phyloP scores from a whole-genome alignment of 2,888 invertebrate species.

The Tipula unca region DNA sequence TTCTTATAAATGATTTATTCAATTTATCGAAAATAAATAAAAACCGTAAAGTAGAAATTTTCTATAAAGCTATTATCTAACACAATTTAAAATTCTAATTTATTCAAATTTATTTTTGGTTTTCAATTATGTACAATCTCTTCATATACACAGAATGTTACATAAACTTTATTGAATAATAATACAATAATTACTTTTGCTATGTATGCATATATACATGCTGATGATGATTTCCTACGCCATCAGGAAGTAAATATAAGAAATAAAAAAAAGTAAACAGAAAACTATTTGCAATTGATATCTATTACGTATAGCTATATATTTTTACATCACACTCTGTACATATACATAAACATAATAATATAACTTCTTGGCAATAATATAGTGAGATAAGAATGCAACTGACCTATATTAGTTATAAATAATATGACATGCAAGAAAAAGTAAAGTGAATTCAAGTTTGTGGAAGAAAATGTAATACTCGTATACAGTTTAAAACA shows the following conservation, averaged over 20 bases:
- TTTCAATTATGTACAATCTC: background rate
- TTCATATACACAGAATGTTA: background rate
- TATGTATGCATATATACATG: background rate
- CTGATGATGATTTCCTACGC: background rate
- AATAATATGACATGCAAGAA: too few species aligned
- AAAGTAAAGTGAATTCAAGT: too few species aligned
- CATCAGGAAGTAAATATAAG: background rate
- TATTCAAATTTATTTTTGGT: background rate
- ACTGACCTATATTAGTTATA: too few species aligned
- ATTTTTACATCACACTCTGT: too few species aligned
- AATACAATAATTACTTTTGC: too few species aligned
- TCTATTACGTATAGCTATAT: too few species aligned
- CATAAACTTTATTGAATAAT: background rate
- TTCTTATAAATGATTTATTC: too few species aligned
- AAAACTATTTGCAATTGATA: background rate
- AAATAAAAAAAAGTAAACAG: too few species aligned
- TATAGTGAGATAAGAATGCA: background rate
- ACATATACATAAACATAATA: too few species aligned
- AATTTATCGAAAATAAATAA: background rate
- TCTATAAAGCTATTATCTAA: background rate
- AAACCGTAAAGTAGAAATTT: background rate
- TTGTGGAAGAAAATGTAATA: too few species aligned
- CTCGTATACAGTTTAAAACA: too few species aligned
- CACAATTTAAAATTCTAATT: background rate
- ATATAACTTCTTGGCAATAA: too few species aligned